Conservation (phyloP, 2,888 invertebrate species). For the Epinotia demarniana region DNA sequence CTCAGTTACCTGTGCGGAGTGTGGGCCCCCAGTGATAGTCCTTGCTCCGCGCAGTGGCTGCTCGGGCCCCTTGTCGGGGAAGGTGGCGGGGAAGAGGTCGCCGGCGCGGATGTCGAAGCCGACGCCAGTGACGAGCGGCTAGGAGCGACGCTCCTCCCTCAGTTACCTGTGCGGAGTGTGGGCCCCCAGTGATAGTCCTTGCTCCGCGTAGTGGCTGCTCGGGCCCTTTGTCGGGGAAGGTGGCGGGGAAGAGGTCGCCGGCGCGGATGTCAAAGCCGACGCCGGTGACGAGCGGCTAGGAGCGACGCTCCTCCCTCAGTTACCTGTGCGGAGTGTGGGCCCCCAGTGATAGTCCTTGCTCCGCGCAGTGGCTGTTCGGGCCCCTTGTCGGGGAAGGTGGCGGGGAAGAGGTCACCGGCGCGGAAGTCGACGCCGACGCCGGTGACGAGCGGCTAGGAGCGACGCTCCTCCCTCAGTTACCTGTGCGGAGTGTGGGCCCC, state of each 20-base stretch:
- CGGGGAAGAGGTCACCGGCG: conserved; percentile 83
- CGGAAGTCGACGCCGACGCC: conserved; percentile 75
- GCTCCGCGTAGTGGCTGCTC: conserved; percentile 92
- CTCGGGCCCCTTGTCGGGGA: conserved; percentile 96
- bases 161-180: conserved; percentile 96
- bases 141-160: conserved; percentile 14
- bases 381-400: conserved; percentile 94
- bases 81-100: conserved; percentile 92
- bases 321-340: background rate
- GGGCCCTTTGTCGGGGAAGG: conserved; percentile 95
- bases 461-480: conserved; percentile 83
- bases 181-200: conserved; percentile 85
- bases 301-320: background rate
- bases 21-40: conserved; percentile 89
- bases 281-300: too few species aligned
- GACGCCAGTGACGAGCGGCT: too few species aligned
- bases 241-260: conserved; percentile 53
- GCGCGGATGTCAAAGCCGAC: too few species aligned
- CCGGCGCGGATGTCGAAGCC: too few species aligned
- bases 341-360: background rate
- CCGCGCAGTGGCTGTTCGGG: conserved; percentile 91
- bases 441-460: too few species aligned
- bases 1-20: conserved; percentile 69
- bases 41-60: conserved; percentile 92
- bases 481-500: conserved; percentile 87